phyloP scores from a whole-genome alignment of 2,888 invertebrate species.

The Aradus depressus region DNA sequence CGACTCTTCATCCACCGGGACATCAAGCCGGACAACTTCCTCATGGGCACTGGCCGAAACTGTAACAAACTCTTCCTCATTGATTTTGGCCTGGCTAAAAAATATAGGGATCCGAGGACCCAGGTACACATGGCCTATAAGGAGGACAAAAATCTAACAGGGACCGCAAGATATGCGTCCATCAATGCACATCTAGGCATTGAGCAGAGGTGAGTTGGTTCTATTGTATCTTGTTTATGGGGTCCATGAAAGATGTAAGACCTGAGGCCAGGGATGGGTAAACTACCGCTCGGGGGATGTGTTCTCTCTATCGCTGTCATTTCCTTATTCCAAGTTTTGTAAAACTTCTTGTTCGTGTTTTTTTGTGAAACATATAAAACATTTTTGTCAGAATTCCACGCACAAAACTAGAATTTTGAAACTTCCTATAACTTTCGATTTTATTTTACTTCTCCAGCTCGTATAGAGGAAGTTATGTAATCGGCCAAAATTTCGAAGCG shows the following conservation, averaged over 20 bases:
- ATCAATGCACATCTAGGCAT: conserved; percentile 99
- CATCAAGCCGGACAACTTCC: conserved; percentile 94
- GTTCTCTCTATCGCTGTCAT: not conserved
- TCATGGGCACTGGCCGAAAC: conserved; percentile 97
- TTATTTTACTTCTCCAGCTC: too few species aligned
- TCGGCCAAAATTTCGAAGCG: too few species aligned
- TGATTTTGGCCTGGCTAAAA: conserved; percentile 98
- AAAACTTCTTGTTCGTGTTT: too few species aligned
- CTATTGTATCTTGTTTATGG: not conserved
- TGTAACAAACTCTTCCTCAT: conserved; percentile 98
- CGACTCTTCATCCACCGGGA: conserved; percentile 99
- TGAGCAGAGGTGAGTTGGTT: conserved; percentile 55
- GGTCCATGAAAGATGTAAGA: not conserved
- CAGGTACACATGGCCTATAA: conserved; percentile 90
- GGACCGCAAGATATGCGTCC: conserved; percentile 93
- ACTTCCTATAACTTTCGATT: too few species aligned
- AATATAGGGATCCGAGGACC: conserved; percentile 87
- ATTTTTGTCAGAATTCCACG: too few species aligned
- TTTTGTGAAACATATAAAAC: too few species aligned
- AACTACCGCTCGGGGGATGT: not conserved
- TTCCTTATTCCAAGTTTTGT: not conserved
- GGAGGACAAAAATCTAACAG: conserved; percentile 92
- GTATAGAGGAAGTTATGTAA: too few species aligned
- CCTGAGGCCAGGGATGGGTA: too few species aligned
- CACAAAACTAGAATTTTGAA: too few species aligned